A percentile compares a stretch with the other conserved stretches of the same genome.
Conservation (phyloP, 2,113 vertebrate genomes). For the Ophiodon elongatus region DNA sequence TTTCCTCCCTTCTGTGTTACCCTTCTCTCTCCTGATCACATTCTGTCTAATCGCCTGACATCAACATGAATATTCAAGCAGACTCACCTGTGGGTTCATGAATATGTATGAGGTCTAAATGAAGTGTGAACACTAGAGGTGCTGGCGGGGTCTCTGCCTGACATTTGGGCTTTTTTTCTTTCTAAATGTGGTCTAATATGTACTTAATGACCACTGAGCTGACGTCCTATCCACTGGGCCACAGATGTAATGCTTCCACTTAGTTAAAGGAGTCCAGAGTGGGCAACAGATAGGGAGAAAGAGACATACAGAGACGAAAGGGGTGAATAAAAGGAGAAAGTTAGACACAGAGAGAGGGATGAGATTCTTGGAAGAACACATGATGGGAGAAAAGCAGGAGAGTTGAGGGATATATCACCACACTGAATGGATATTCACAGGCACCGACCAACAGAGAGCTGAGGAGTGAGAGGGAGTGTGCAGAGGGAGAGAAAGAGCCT, state of each 20-base stretch:
- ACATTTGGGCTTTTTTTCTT: constrained; percentile 46
- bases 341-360: background rate
- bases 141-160: constrained; percentile 44
- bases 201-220: constrained; percentile 50
- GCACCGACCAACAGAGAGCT: constrained; percentile 12
- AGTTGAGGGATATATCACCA: constrained; percentile 47
- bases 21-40: constrained; percentile 49
- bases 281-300: background rate
- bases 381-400: constrained; percentile 39
- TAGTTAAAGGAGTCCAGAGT: constrained; percentile 29
- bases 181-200: constrained; percentile 30
- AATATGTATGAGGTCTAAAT: constrained; percentile 74
- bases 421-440: constrained; percentile 52
- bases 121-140: constrained; percentile 42
- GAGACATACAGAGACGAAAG: constrained; percentile 27
- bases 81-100: constrained; percentile 62
- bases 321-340: constrained; percentile 14
- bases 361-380: constrained; percentile 14
- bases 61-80: constrained; percentile 70
- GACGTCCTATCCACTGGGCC: constrained; percentile 51
- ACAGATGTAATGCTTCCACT: constrained; percentile 46
- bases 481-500: constrained; percentile 31
- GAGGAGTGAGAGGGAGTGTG: constrained; percentile 9
- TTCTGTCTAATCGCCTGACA: constrained; percentile 60
- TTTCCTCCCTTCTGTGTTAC: constrained; percentile 2